Evolutionary conservation across 2,888 invertebrate genomes (phyloP), one percentile per base, ranked within the genome.

Genomic region (Meloe dianella): DNA sequence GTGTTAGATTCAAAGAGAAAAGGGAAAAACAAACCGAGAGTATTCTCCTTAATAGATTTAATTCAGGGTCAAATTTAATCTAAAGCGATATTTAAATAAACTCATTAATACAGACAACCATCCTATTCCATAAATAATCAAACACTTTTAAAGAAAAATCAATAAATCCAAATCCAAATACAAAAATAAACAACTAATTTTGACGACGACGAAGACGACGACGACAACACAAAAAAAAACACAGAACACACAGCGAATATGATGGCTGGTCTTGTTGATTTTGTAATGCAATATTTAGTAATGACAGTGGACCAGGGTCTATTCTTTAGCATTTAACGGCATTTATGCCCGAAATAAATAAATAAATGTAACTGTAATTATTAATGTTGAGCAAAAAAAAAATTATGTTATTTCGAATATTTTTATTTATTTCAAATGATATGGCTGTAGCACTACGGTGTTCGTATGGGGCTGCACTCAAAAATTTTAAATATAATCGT

Each of bases 391-490:
- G 12, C 54, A 54, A 54, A 47, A 41, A 41, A n/a, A 47, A 47
- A 47, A 47, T 81, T 80, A 63, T 80, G 81, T 81, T 82, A 81
- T 80, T 82, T 80, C 79, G 80, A 81, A 81, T 78, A 78, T 75
- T 78, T 75, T 77, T 80, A 79, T 80, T 81, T 81, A 79, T 79
- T 80, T 80, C 79, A 75, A 80, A 75, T 74, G 77, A 80, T 75
- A 77, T 82, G 82, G 81, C 81, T 83, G 82, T 83, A 82, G 82
- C 80, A 80, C 79, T 77, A 80, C 78, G 80, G 78, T 77, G 80
- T 81, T 81, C 78, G 78, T 81, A 82, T 77, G 81, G 80, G 80
- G 81, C 82, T 80, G 78, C 81, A 80, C 75, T 74, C 73, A 78
- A 22, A 78, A 78, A n/a, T n/a, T 78, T 22, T 51, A 22, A 54